Base-by-base conservation (phyloP, 2,888 invertebrate genomes). In the Piscicola geometra region DNA sequence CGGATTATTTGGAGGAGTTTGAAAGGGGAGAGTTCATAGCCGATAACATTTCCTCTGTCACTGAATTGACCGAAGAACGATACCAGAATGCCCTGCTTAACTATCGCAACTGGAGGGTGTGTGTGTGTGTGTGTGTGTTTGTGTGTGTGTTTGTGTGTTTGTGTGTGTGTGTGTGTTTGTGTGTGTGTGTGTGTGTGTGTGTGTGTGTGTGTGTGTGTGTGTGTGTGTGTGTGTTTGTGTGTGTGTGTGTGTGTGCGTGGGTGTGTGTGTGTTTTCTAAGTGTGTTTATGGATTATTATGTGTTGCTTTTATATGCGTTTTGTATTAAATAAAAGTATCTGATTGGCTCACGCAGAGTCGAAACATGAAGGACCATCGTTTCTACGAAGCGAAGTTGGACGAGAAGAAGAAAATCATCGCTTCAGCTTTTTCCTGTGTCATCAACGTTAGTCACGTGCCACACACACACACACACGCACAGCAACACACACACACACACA, bases 51-150 rank as follows among this genome's bases (percentile, higher is more conserved):
- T 73, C 73, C 0, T 35, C 64, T 1, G n/a, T 33, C 33, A 35
- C 35, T 5, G 73, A 73, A n/a, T 33, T 73, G 36, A 52, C 32
- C n/a, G 73, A 73, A 33, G 73, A 73, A 18, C 60, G 52, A 64
- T 73, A 56, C 73, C 73, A 73, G 36, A 64, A n/a, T 32, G 73
- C 73, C 35, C 35, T 73, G 0, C 73, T 73, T n/a, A 64, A 25
- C 28, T 73, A 73, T 35, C 28, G 73, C n/a, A 35, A 32, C 18
- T 73, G 73, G 73, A 73, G 73, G 73, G 73, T 73, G 30, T 18
- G 68, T 68, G 36, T 9, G 9, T 21, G 25, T n/a, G n/a, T n/a
- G n/a, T n/a, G n/a, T n/a, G n/a, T n/a, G n/a, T n/a, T n/a, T n/a
- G n/a, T n/a, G n/a, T n/a, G n/a, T n/a, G n/a, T n/a, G n/a, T n/a